Evolutionary conservation across 2,113 vertebrate genomes (phyloP).

Genomic region (Nothoprocta pentlandii): DNA sequence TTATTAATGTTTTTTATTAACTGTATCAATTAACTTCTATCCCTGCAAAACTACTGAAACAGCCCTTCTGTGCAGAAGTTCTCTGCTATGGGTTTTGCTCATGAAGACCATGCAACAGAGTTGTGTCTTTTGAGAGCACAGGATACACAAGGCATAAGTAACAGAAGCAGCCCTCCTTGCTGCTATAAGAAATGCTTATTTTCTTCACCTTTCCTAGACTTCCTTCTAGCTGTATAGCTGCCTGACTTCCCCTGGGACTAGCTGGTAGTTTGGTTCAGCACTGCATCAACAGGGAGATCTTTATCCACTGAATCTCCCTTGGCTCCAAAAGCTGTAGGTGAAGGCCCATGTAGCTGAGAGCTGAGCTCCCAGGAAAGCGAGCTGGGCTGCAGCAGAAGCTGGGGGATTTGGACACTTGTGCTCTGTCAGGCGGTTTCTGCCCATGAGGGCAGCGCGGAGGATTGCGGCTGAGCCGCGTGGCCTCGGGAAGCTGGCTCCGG

Average conservation of each 20-base stretch:
- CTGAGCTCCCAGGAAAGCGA: background rate
- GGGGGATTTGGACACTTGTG: background rate
- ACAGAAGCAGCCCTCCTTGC: background rate
- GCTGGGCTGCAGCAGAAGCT: background rate
- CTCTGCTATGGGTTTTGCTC: background rate
- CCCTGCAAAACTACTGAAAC: rapidly evolving
- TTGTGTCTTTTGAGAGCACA: background rate
- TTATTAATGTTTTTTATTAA: background rate
- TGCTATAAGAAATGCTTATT: rapidly evolving
- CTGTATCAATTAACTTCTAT: background rate
- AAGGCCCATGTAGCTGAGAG: background rate
- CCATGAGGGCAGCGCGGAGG: rapidly evolving
- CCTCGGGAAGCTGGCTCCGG: background rate
- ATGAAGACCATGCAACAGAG: background rate
- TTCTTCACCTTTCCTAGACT: background rate
- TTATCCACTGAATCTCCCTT: rapidly evolving
- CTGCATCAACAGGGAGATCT: background rate
- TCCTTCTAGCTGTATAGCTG: background rate
- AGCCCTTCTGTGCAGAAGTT: background rate
- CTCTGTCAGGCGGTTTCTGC: background rate
- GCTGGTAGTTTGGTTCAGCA: background rate
- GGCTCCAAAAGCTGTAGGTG: background rate
- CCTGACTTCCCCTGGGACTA: background rate
- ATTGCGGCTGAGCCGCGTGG: rapidly evolving
- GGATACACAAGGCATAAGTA: rapidly evolving